Conservation (phyloP, 2,113 vertebrate species). For the Phylloscopus trochiloides region DNA sequence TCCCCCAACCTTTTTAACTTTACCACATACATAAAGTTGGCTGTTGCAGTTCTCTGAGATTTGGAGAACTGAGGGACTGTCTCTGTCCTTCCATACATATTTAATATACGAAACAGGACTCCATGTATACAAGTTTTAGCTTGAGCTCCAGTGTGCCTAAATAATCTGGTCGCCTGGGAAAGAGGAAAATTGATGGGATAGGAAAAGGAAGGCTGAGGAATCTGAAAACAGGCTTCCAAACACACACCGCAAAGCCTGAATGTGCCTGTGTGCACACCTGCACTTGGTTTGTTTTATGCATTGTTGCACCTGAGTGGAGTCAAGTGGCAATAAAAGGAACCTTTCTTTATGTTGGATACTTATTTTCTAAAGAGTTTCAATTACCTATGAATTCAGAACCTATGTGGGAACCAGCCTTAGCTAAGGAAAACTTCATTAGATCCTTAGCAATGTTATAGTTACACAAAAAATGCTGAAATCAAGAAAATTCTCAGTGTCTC, state of each 20-base stretch:
- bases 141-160: neutral
- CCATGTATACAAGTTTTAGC: neutral
- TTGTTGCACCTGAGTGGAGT: neutral
- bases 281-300: neutral
- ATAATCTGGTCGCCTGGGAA: neutral
- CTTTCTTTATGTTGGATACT: neutral
- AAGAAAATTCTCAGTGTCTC: neutral
- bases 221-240: neutral
- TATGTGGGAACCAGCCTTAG: neutral
- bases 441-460: neutral
- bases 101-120: neutral
- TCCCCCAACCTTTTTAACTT: neutral
- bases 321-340: neutral
- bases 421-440: neutral
- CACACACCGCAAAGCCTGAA: too few species aligned
- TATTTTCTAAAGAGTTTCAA: neutral
- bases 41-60: neutral
- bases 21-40: fast-evolving
- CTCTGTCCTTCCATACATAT: neutral
- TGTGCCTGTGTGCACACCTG: neutral
- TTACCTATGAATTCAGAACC: neutral
- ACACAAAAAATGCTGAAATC: neutral
- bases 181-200: neutral
- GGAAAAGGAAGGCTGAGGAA: neutral
- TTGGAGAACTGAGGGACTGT: neutral